phyloP scores from a whole-genome alignment of 2,797 vertebrate species.

The Vireo griseus region DNA sequence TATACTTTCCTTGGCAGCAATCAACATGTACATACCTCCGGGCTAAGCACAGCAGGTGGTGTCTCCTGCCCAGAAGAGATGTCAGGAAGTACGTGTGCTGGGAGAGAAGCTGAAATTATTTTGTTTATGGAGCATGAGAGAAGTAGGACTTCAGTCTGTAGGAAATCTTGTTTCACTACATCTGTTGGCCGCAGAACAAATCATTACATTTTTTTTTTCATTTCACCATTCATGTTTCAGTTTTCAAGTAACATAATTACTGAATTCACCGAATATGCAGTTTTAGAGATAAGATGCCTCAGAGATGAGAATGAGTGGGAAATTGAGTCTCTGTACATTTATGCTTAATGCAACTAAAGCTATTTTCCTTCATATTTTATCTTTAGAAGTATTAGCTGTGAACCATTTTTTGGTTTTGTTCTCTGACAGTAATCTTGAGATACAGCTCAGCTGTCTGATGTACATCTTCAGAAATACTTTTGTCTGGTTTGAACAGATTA shows the following conservation, averaged over 20 bases:
- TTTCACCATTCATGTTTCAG: background rate
- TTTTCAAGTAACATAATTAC: background rate
- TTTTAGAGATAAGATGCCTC: background rate
- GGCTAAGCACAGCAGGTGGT: conserved; percentile 3
- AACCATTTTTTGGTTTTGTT: background rate
- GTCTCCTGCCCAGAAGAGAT: background rate
- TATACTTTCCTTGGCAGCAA: background rate
- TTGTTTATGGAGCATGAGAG: background rate
- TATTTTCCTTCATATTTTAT: background rate
- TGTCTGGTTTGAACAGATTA: background rate
- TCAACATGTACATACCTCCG: background rate
- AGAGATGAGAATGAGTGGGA: background rate
- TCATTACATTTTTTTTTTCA: background rate
- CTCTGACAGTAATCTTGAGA: background rate
- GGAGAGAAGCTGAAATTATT: background rate
- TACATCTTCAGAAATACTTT: background rate
- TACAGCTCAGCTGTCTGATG: background rate
- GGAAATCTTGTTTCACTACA: background rate
- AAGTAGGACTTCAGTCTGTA: background rate
- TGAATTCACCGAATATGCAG: background rate
- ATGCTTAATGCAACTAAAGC: background rate
- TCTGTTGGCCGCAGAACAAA: background rate
- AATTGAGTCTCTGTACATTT: background rate
- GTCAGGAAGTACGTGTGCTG: background rate
- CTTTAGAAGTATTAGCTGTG: background rate